Evolutionary conservation across 2,113 vertebrate species (phyloP), one percentile per base, ranked within the genome.

Genomic region (Eolophus roseicapilla): DNA sequence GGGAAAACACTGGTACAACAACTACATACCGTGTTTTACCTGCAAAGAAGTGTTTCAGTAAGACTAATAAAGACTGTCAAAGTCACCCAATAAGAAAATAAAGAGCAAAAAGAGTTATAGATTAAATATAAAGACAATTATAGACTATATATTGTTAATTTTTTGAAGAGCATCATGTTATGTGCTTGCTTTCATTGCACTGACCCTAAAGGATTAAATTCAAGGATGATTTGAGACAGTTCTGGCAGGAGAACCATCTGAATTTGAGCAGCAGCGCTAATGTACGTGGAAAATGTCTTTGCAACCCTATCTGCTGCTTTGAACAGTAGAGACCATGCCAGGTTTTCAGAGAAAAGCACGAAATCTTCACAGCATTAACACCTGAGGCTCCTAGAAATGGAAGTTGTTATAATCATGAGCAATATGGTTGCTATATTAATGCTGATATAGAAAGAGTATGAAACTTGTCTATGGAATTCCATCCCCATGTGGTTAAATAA

Each of bases 261-360:
- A 67, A 91, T 91, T 71, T 75, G n/a, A 96, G 86, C 91, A 95
- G 89, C 68, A 59, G 78, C 44, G 47, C 77, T 93, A 91, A 96
- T 50, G 69, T 11, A 82, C 43, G 24, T 7, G 35, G 91, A 85
- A 94, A 88, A 75, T 28, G 62, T 68, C 89, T 93, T 41, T 68
- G 86, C 86, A 91, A 68, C 18, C 39, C 52, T 95, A 64, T 84
- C 77, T 95, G 60, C 73, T 84, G 65, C 83, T 93, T 84, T 92
- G 65, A 94, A 81, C 52, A n/a, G 29, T 55, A 2, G 0, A 92
- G 68, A 83, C 43, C 46, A 57, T 3, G 27, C 25, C 0, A 20
- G 20, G 62, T 65, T 93, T 88, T 62, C 8, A 80, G 4, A 44
- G 43, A 68, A 76, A 16, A 10, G 7, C 41, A 69, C 23, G 33